Base-by-base conservation (phyloP, 2,888 invertebrate species). In the Pandemis corylana region DNA sequence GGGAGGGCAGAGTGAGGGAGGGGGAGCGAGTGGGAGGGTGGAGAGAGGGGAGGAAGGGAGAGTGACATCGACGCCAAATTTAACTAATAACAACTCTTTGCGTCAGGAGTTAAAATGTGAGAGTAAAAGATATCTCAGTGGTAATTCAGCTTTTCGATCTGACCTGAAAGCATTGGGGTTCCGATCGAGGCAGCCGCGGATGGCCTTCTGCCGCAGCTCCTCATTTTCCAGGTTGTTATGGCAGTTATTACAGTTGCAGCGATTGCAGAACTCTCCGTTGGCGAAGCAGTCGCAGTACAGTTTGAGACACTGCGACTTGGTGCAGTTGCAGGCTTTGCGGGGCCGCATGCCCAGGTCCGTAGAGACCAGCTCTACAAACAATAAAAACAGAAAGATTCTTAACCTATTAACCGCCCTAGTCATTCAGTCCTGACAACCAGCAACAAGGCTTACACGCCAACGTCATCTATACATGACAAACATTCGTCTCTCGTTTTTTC, bases 221-320 rank as follows among this genome's bases (percentile, higher is more conserved):
- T 99, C 99, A 87, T 99, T 98, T 76, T 98, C 97, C 79, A 99
- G 94, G 93, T 99, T 99, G 87, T 99, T 99, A 83, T 96, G 98
- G 89, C 99, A 99, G 92, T 99, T 99, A 89, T 97, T 97, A 91
- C 99, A 99, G 89, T 99, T 99, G 94, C 99, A 99, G 90, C 96
- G 97, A 90, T 98, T 97, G 94, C 99, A 99, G 92, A 99, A 99
- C 93, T 99, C 99, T 5, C 99, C 99, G 93, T 99, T 99, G 5
- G 99, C 99, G 95, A 99, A 99, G 89, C 99, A 99, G 89, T 99
- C 99, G 94, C 99, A 99, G 90, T 99, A 99, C 92, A 99, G 91
- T 93, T 99, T 99, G 77, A 99, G 95, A 87, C 99, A 99, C 89
- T 99, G 99, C 2, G 99, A 99, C 92, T 99, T 99, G 46, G 99